phyloP scores from a whole-genome alignment of 1,140 invertebrate species.

The Rhynchophorus ferrugineus region DNA sequence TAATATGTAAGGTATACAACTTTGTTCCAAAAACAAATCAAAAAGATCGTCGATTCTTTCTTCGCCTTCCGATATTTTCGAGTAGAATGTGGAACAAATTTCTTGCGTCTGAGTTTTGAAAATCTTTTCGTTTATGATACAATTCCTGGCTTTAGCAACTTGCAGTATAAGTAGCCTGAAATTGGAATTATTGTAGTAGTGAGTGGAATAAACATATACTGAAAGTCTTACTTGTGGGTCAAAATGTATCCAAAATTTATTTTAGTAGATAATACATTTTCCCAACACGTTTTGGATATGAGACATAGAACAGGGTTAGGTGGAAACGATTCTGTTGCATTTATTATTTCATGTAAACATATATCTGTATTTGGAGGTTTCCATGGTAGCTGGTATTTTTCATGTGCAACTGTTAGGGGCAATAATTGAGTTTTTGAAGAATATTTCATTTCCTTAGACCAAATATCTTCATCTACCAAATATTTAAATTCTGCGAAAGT shows the following conservation, averaged over 20 bases:
- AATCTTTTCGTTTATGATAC: slow-evolving; percentile 16
- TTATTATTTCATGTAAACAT: slow-evolving; percentile 19
- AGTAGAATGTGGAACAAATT: slow-evolving; percentile 23
- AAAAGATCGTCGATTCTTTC: slow-evolving; percentile 21
- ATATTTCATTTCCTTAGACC: slow-evolving; percentile 20
- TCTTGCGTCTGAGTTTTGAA: slow-evolving; percentile 8
- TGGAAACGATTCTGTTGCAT: background rate
- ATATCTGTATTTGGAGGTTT: slow-evolving; percentile 10
- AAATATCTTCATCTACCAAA: slow-evolving; percentile 17
- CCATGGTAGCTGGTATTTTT: background rate
- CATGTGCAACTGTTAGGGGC: background rate
- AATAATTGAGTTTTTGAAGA: slow-evolving; percentile 1
- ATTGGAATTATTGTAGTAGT: background rate
- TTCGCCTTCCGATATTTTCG: slow-evolving; percentile 17
- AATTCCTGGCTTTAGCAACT: slow-evolving; percentile 22
- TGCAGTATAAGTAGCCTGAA: slow-evolving; percentile 28
- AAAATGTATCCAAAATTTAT: slow-evolving; percentile 13
- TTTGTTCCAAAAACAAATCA: slow-evolving; percentile 33
- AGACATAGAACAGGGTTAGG: background rate
- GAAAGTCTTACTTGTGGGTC: slow-evolving; percentile 22
- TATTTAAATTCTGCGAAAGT: slow-evolving; percentile 14
- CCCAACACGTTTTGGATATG: slow-evolving; percentile 8
- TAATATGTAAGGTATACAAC: too few species aligned
- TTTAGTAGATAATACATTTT: slow-evolving; percentile 10
- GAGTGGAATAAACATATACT: background rate